Base-by-base conservation (phyloP, 2,797 vertebrate species). In the Mionectes olivaceus region DNA sequence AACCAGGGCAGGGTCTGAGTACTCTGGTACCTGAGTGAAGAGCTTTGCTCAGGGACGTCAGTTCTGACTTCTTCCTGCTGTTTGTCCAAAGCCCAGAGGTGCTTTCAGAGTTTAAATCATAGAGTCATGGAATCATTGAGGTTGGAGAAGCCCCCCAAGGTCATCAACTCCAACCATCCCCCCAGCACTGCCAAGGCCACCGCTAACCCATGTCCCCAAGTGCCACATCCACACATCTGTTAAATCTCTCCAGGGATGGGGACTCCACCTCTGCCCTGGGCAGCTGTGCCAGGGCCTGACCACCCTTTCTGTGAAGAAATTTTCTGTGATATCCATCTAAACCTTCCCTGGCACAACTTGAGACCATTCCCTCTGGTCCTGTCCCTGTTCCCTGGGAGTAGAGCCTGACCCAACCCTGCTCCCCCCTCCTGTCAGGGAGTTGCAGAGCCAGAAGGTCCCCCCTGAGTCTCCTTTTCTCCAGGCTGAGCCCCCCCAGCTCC, bases 381-480 rank as follows among this genome's bases (percentile, higher is more conserved):
- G 10, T 77, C 57, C 37, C 44, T 70, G 19, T 19, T 71, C 30
- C 25, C 39, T 70, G n/a, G 28, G 21, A 71, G 18, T 33, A 64
- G 44, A 77, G 24, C 44, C n/a, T 0, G 2, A 63, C 7, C 10
- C 11, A 4, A 1, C 3, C 5, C 1, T 0, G 43, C 37, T 52
- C 18, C 8, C 4, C 24, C 15, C 46, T 65, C 30, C 46, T 59
- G 52, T 3, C 46, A 78, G 65, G 49, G 30, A 32, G 1, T 19
- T 77, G 18, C 55, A 46, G 8, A 64, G 37, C 7, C 32, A 32
- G 0, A 22, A 30, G 11, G 44, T 4, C 5, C 10, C 23, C 10
- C 37, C 24, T 52, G 57, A 71, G 25, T 39, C 33, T 71, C 7
- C 15, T 71, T 59, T 65, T 5, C 57, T 46, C 25, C 39, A 19